Evolutionary conservation across 2,797 vertebrate species (phyloP), one percentile per base, ranked within the genome.

Genomic region (Nyctalus aviator): DNA sequence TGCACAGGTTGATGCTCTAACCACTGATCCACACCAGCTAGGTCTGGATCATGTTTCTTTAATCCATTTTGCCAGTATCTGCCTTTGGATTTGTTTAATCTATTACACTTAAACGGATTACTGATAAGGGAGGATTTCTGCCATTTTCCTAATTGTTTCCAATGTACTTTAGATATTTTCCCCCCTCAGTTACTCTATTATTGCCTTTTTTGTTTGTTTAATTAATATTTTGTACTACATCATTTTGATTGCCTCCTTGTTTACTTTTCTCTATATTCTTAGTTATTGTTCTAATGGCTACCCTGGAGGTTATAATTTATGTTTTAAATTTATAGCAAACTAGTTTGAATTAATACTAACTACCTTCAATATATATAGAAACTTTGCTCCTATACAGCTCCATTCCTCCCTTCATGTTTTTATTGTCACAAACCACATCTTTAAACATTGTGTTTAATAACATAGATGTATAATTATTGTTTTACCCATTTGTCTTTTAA

Each of bases 261-360:
- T 72, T 82, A 23, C 18, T 90, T 89, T 86, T 69, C 76, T 81
- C 4, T 72, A 8, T 44, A 66, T 79, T 77, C 83, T 37, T 41
- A 48, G 66, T 87, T 84, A 72, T 87, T 94, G 82, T 90, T 59
- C 62, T 85, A 90, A 82, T 90, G 35, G 30, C 62, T 53, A 46
- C 13, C 20, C 35, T 79, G 44, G 23, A 50, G 32, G 41, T 84
- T 95, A 83, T 73, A 82, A 72, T 66, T 85, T 57, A 57, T 64
- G 77, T 83, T 27, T 83, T 48, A 82, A 66, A 15, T 77, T 48
- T 83, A 91, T 76, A 50, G 66, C 25, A 66, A 57, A 46, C 55
- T 90, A 48, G 17, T 48, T 93, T 88, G 44, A 73, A 84, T 81
- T 44, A n/a, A 18, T 50, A 82, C 30, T 11, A 71, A 5, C 25